A percentile compares a stretch with the other conserved stretches of the same genome.
Conservation (phyloP, 2,113 vertebrate genomes). For the Ictalurus punctatus region DNA sequence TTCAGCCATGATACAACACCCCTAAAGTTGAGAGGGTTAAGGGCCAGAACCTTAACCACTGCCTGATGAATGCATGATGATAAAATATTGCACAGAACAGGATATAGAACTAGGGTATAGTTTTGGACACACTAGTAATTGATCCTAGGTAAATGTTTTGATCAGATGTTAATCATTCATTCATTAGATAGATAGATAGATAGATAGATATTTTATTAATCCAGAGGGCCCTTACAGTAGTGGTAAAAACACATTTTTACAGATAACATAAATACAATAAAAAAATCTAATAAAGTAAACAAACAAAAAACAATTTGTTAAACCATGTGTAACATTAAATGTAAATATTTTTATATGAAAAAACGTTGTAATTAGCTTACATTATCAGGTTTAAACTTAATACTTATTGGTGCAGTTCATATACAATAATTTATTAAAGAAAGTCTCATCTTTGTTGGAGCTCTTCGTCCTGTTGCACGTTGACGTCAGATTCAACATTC, state of each 20-base stretch:
- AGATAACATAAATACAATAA: too few species aligned
- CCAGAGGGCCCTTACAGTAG: too few species aligned
- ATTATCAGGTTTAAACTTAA: neutral
- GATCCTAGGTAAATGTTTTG: too few species aligned
- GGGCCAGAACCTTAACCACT: too few species aligned
- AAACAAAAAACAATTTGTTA: too few species aligned
- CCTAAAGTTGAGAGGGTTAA: too few species aligned
- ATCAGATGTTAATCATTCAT: neutral
- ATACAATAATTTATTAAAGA: neutral
- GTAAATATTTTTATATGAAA: neutral
- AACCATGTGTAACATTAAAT: neutral
- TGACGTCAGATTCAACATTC: neutral
- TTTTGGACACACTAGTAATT: neutral
- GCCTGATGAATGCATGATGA: neutral
- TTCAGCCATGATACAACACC: too few species aligned
- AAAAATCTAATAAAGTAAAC: too few species aligned
- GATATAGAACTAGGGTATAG: neutral
- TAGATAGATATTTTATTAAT: neutral
- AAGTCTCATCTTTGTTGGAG: neutral
- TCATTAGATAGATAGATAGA: neutral
- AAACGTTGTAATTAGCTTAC: neutral
- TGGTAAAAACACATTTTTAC: too few species aligned
- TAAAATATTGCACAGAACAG: neutral
- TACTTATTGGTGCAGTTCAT: neutral
- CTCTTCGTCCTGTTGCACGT: neutral